Evolutionary conservation across 2,888 invertebrate species (phyloP).

Genomic region (Augochlorella aurata): DNA sequence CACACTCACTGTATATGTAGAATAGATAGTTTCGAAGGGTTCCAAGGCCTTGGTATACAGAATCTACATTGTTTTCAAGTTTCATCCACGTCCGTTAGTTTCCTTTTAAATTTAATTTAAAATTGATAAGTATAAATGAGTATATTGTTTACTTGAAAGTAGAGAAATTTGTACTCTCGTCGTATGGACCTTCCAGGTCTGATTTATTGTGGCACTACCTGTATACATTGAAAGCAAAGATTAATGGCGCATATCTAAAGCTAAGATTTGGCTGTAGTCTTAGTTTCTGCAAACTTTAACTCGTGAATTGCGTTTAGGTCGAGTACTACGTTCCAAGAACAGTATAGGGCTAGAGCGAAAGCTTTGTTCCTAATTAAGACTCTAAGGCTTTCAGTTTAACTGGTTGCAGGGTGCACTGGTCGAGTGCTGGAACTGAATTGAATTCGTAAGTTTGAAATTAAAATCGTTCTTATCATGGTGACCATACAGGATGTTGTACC

Average conservation of each 20-base stretch:
- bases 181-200: neutral
- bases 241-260: slow-evolving; percentile 16
- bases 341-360: neutral
- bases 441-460: neutral
- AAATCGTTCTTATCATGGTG: neutral
- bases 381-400: slow-evolving; percentile 12
- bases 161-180: neutral
- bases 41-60: no score
- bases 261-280: slow-evolving; percentile 1
- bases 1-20: no score
- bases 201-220: neutral
- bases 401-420: neutral
- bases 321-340: slow-evolving; percentile 10
- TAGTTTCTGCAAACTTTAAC: slow-evolving; percentile 19
- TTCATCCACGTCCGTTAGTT: no score
- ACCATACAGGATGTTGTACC: neutral
- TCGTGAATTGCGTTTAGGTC: slow-evolving; percentile 23
- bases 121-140: neutral
- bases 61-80: no score
- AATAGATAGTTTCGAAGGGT: no score
- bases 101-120: no score
- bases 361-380: slow-evolving; percentile 29
- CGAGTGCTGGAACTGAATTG: neutral
- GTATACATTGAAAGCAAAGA: neutral
- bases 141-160: neutral